A percentile compares a stretch with the other conserved stretches of the same genome.
phyloP scores from a whole-genome alignment of 2,113 vertebrate species.

The Oreochromis niloticus region DNA sequence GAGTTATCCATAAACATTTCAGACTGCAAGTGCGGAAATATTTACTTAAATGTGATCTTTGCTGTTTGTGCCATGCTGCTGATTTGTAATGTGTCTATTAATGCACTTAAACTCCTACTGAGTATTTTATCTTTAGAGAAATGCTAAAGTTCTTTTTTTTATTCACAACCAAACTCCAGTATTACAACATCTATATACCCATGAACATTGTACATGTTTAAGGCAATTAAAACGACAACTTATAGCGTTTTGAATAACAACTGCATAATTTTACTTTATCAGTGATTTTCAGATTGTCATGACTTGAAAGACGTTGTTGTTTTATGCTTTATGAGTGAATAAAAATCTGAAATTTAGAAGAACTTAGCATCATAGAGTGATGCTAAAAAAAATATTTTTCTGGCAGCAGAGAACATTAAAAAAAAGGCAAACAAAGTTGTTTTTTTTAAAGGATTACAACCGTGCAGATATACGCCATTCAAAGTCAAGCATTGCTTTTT shows the following conservation, averaged over 20 bases:
- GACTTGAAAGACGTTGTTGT: background rate
- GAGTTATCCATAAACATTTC: background rate
- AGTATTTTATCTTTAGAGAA: background rate
- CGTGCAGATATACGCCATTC: background rate
- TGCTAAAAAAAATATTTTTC: background rate
- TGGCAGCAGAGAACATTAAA: background rate
- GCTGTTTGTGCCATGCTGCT: background rate
- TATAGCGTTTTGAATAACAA: background rate
- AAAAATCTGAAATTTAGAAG: background rate
- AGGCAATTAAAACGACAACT: background rate
- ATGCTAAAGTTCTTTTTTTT: background rate
- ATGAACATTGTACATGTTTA: background rate
- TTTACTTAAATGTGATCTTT: background rate
- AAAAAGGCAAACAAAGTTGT: background rate
- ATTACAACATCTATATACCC: background rate
- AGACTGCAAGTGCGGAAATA: background rate
- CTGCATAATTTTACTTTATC: background rate
- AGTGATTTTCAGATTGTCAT: background rate
- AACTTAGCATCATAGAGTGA: background rate
- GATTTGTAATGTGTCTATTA: background rate
- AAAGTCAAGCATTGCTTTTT: background rate
- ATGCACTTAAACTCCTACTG: background rate
- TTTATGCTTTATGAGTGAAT: background rate
- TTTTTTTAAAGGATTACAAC: background rate
- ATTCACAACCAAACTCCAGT: background rate